Base-by-base conservation (phyloP, 1,140 invertebrate genomes). In the Halesus radiatus region DNA sequence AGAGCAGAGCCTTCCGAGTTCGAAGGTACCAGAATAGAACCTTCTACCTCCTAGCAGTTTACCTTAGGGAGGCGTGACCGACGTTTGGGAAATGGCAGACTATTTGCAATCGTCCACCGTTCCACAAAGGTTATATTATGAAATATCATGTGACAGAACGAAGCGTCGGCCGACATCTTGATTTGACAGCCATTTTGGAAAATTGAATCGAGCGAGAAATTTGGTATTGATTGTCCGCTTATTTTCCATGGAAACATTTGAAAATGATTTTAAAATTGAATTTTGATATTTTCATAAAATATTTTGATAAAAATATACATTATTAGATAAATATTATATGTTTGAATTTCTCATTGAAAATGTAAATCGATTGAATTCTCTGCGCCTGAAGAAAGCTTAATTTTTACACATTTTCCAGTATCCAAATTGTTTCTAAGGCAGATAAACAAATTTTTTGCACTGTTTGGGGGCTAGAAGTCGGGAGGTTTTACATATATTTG, bases 151-250 rank as follows among this genome's bases (percentile, higher is more conserved):
- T 53, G 13, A 53, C 68, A 22, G 45, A 72, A 72, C 18, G 45
- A 72, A 72, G 50, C n/a, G 68, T 53, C 20, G 45, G 68, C 22
- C 45, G 68, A 23, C 68, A 72, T 72, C 68, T 72, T 52, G 68
- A 15, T 26, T 52, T 53, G 68, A 53, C 68, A 22, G 68, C 3
- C 18, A 72, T 53, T 72, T 52, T 8, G 29, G 23, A 53, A 72
- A 26, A 66, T 66, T 13, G 62, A 10, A 16, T 16, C 18, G 16
- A 72, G 52, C 45, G 20, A 13, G 52, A 23, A 13, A 22, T 6
- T 4, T 66, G 62, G 32, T 16, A 66, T 22, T 60, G 18, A 60
- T 60, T 18, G 13, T 66, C 26, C 13, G 37, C 37, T n/a, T 66
- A 37, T 66, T 66, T 66, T 66, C 32, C 62, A 23, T 20, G 56